These are phyloP conservation scores for Chaetorhynchus papuensis DNA, from an alignment of 2,113 vertebrate species.

Conservation along the genomic window DNA sequence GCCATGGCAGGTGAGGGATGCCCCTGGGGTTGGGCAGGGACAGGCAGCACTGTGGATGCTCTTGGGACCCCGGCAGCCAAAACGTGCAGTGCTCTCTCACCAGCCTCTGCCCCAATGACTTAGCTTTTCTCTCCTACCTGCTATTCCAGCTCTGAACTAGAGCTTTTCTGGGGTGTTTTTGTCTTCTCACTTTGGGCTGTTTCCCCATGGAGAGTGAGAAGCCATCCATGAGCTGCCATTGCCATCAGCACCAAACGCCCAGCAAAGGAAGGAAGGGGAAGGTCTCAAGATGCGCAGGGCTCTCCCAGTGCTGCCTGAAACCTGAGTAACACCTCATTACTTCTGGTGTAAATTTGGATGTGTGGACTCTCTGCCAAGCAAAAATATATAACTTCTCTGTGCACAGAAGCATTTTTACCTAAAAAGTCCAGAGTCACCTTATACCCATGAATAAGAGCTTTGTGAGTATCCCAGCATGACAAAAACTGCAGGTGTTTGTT, in stretches of 20 bases:
- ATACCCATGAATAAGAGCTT: not conserved
- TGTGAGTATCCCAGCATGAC: not conserved
- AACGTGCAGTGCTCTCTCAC: not conserved
- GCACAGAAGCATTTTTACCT: not conserved
- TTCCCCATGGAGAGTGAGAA: not conserved
- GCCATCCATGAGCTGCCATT: not conserved
- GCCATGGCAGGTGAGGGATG: not conserved
- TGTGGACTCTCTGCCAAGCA: not conserved
- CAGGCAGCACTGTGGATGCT: not conserved
- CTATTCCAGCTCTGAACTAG: not conserved
- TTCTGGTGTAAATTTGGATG: not conserved
- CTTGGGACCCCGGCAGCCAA: not conserved
- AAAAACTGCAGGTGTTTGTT: not conserved
- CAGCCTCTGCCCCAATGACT: not conserved
- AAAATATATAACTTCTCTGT: not conserved
- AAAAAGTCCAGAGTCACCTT: not conserved
- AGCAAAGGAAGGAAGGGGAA: not conserved
- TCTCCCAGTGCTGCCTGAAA: not conserved
- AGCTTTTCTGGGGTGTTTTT: not conserved
- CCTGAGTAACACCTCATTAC: not conserved
- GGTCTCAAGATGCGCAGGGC: fast-evolving
- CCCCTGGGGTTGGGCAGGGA: not conserved
- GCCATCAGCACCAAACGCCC: not conserved
- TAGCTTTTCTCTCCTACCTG: not conserved
- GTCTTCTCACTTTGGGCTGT: not conserved